Conservation (phyloP, 2,113 vertebrate species). For the Takifugu bimaculatus region DNA sequence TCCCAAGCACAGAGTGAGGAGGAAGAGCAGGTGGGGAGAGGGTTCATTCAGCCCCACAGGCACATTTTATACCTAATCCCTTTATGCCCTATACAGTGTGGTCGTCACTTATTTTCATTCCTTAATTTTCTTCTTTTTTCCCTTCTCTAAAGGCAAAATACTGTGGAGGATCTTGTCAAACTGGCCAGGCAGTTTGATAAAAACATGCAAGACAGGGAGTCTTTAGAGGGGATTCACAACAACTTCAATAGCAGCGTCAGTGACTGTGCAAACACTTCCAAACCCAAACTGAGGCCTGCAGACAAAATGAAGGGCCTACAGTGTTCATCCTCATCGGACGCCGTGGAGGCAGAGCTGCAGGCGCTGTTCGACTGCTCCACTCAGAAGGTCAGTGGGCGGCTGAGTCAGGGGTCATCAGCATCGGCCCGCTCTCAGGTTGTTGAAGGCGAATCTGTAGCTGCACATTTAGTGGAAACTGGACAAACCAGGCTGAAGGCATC, state of each 20-base stretch:
- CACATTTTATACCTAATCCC: too few relatives aligned
- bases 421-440: constrained; percentile 52
- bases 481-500: constrained; percentile 18
- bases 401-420: constrained; percentile 76
- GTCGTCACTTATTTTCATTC: background rate
- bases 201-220: constrained; percentile 82
- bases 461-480: background rate
- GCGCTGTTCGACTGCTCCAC: constrained; percentile 90
- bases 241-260: constrained; percentile 12
- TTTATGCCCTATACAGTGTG: too few relatives aligned
- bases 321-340: constrained; percentile 48
- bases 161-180: constrained; percentile 86
- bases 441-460: background rate
- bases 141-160: constrained; percentile 67
- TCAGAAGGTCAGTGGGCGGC: constrained; percentile 76
- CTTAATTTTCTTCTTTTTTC: background rate
- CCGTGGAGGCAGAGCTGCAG: constrained; percentile 80
- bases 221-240: constrained; percentile 49
- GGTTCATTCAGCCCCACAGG: background rate
- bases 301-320: background rate
- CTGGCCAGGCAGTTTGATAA: constrained; percentile 89
- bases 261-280: background rate
- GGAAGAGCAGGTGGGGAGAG: constrained; percentile 71
- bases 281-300: constrained; percentile 1
- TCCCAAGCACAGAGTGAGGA: constrained; percentile 69